Evolutionary conservation across 1,140 invertebrate genomes (phyloP).

Genomic region (Paraescarpia echinospica): DNA sequence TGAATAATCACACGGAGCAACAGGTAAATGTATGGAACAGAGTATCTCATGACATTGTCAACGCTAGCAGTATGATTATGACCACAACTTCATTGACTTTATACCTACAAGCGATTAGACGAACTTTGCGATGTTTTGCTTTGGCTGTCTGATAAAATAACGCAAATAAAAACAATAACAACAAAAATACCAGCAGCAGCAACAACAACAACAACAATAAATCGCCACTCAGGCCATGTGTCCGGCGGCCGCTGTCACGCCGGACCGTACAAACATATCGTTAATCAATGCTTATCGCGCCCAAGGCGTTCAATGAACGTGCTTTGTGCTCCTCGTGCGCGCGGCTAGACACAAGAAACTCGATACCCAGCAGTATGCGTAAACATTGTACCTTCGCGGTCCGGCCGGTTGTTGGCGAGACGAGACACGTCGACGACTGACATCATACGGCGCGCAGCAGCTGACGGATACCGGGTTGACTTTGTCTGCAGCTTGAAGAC

Average conservation of each 20-base stretch:
- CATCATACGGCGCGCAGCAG: not conserved
- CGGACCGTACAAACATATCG: not conserved
- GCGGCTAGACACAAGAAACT: not conserved
- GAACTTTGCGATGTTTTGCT: too few relatives aligned
- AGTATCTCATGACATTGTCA: too few relatives aligned
- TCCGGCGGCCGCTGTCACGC: not conserved
- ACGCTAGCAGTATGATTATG: too few relatives aligned
- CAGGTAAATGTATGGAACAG: too few relatives aligned
- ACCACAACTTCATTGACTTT: too few relatives aligned
- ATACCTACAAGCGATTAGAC: too few relatives aligned
- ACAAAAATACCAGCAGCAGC: not conserved
- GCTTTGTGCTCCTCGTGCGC: not conserved
- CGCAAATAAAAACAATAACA: too few relatives aligned
- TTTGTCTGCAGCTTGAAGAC: not conserved
- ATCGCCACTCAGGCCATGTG: not conserved
- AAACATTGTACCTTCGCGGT: not conserved
- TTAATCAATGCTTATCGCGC: not conserved
- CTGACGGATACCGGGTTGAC: not conserved
- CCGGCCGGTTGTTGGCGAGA: too few relatives aligned
- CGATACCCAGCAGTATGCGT: not conserved
- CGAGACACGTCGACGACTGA: not conserved
- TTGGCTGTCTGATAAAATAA: not conserved
- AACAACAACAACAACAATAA: not conserved
- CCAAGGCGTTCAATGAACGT: not conserved
- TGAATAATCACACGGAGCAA: too few relatives aligned